Percentiles rank a stretch among this genome's conserved stretches.
Evolutionary conservation across 2,113 vertebrate genomes (phyloP).

Genomic region (Mesoclemmys tuberculata): DNA sequence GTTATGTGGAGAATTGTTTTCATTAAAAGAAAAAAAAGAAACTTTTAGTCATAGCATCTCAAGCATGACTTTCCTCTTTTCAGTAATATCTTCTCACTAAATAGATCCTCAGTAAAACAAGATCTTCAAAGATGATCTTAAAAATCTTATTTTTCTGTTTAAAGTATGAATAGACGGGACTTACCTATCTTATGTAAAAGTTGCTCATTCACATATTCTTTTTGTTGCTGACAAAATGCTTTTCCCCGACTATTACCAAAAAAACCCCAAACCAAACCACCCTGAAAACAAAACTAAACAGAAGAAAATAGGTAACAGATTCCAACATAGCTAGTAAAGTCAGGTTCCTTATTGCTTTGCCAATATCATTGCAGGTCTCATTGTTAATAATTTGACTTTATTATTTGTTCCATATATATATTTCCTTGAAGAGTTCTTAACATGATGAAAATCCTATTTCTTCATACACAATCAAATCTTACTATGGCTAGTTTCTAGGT

Average conservation of each 20-base stretch:
- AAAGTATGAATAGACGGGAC: neutral
- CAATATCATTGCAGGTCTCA: conserved; percentile 48
- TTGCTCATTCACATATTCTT: neutral
- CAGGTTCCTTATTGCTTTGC: conserved; percentile 43
- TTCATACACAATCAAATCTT: conserved; percentile 69
- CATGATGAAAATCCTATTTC: conserved; percentile 69
- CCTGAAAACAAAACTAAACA: neutral
- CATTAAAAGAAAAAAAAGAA: neutral
- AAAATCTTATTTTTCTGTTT: neutral
- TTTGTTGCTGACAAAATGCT: neutral
- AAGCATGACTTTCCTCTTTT: neutral
- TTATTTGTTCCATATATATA: conserved; percentile 60
- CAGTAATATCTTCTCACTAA: neutral
- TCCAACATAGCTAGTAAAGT: conserved; percentile 18
- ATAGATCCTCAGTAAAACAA: fast-evolving
- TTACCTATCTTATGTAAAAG: neutral
- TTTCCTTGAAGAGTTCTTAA: conserved; percentile 74
- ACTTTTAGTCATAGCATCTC: neutral
- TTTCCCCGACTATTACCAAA: neutral
- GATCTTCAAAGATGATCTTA: neutral
- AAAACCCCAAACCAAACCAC: neutral
- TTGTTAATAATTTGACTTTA: conserved; percentile 69
- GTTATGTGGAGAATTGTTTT: neutral
- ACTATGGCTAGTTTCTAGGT: conserved; percentile 57
- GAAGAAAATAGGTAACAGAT: neutral